Conservation (phyloP, 2,888 invertebrate species). For the Teinopalpus imperialis region DNA sequence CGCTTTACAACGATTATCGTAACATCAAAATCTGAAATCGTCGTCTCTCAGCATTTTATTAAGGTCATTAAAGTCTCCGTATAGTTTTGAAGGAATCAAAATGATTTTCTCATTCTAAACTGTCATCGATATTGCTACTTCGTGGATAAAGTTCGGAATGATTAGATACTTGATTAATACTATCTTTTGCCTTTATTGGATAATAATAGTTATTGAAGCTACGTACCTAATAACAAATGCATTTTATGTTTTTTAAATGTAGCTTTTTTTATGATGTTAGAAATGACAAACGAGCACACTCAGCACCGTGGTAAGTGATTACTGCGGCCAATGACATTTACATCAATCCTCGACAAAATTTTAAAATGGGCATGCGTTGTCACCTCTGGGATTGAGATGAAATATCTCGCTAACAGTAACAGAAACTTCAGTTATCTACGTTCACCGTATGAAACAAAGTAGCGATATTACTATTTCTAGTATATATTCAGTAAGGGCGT, state of each 20-base stretch:
- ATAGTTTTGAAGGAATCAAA: slow-evolving; percentile 19
- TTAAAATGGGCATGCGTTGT: no score
- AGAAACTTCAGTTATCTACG: no score
- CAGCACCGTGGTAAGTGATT: no score
- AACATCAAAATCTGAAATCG: slow-evolving; percentile 35
- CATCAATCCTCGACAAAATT: no score
- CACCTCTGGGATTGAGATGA: no score
- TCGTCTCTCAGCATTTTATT: slow-evolving; percentile 36
- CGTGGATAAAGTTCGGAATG: slow-evolving; percentile 11
- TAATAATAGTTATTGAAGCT: slow-evolving; percentile 3
- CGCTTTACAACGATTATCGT: slow-evolving; percentile 29
- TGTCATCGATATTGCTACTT: slow-evolving; percentile 14
- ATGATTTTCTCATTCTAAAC: slow-evolving; percentile 17
- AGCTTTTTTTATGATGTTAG: no score
- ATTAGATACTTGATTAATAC: slow-evolving; percentile 18
- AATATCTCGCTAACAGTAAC: no score
- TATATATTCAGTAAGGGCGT: no score
- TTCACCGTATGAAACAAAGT: no score
- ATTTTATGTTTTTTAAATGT: slow-evolving; percentile 1
- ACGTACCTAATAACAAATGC: neutral
- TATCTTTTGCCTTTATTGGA: slow-evolving; percentile 13
- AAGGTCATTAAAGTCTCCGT: slow-evolving; percentile 32
- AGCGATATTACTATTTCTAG: no score
- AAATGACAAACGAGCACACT: no score
- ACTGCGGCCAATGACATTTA: no score